Percentiles rank a stretch among this genome's conserved stretches.
Conservation (phyloP, 2,797 vertebrate genomes). For the Chloroceryle inda region DNA sequence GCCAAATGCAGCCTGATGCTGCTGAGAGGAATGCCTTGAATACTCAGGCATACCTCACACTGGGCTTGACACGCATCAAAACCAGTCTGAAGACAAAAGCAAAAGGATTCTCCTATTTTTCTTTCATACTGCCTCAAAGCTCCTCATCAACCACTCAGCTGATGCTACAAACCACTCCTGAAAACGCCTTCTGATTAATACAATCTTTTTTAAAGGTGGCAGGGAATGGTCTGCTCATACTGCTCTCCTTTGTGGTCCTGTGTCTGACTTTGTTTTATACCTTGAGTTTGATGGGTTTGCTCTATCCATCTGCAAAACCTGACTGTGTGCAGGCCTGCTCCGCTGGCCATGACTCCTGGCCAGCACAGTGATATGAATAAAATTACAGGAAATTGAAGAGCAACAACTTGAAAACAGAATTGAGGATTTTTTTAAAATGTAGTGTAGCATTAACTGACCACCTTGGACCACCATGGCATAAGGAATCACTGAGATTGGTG, state of each 20-base stretch:
- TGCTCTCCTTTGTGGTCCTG: not conserved
- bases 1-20: not conserved
- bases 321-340: not conserved
- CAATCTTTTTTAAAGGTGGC: not conserved
- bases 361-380: not conserved
- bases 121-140: not conserved
- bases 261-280: not conserved
- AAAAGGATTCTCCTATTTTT: not conserved
- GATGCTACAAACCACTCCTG: not conserved
- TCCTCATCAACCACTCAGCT: not conserved
- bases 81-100: constrained; percentile 6
- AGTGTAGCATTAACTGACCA: not conserved
- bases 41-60: not conserved
- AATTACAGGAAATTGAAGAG: not conserved
- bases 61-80: not conserved
- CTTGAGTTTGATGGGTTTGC: not conserved
- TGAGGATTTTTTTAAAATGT: not conserved
- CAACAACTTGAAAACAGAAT: not conserved
- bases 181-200: not conserved
- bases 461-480: not conserved
- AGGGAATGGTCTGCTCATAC: not conserved
- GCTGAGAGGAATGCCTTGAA: not conserved
- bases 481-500: not conserved
- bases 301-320: not conserved
- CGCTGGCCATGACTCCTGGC: not conserved